These are phyloP conservation scores for Toxotes lorentzi DNA, from an alignment of 2,797 vertebrate species.

Conservation along the genomic window DNA sequence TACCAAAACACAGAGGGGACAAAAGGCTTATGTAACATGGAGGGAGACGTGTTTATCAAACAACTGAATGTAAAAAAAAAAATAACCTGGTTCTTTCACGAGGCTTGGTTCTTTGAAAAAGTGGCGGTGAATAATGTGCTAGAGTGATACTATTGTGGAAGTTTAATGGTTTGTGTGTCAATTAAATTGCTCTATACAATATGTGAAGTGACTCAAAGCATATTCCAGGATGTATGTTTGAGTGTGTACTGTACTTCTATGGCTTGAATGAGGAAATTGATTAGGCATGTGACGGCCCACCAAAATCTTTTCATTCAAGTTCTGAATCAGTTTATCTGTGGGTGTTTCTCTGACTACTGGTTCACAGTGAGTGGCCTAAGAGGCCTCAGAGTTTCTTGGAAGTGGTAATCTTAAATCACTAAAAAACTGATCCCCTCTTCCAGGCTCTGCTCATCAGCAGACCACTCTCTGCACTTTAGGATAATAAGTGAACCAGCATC, in stretches of 20 bases:
- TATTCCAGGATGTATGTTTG: neutral
- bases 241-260: neutral
- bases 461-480: slow-evolving; percentile 1
- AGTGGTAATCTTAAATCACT: neutral
- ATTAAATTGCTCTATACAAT: neutral
- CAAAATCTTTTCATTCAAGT: neutral
- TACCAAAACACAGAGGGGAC: slow-evolving; percentile 49
- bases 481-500: slow-evolving; percentile 1
- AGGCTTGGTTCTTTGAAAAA: slow-evolving; percentile 1
- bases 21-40: slow-evolving; percentile 49
- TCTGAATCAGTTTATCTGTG: neutral
- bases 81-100: neutral
- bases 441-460: neutral
- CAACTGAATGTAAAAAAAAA: slow-evolving; percentile 5
- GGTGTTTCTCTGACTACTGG: neutral
- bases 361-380: neutral
- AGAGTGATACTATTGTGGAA: neutral
- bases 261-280: neutral
- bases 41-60: slow-evolving; percentile 32
- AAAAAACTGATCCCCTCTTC: neutral
- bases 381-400: slow-evolving; percentile 1
- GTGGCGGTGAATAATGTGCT: neutral
- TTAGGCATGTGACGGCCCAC: neutral
- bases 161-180: neutral
- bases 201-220: too few species aligned